A percentile compares a stretch with the other conserved stretches of the same genome.
phyloP scores from a whole-genome alignment of 2,888 invertebrate genomes.

The Drosophila aldrichi region DNA sequence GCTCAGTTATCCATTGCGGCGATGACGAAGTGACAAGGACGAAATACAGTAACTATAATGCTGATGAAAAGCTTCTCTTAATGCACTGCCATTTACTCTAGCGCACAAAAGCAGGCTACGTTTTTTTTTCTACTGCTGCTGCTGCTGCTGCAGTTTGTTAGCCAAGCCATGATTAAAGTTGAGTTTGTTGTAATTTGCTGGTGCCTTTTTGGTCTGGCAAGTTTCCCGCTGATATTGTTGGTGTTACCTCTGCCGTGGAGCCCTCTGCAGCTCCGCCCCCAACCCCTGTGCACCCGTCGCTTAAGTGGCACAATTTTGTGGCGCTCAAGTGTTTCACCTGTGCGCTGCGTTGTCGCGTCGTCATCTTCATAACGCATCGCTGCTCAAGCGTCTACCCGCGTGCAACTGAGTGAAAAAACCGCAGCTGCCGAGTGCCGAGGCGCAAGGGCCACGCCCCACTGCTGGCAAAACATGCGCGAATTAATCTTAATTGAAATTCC shows the following conservation, averaged over 20 bases:
- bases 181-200: conserved; percentile 69
- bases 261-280: conserved; percentile 1
- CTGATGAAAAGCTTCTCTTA: conserved; percentile 74
- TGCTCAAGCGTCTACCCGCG: conserved; percentile 69
- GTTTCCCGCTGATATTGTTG: conserved; percentile 41
- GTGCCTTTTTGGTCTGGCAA: conserved; percentile 37
- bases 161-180: conserved; percentile 71
- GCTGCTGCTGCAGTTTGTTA: conserved; percentile 51
- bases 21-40: conserved; percentile 52
- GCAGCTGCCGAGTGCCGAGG: conserved; percentile 45
- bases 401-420: conserved; percentile 78
- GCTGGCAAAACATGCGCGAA: conserved; percentile 70
- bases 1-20: conserved; percentile 60
- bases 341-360: conserved; percentile 29
- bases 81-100: conserved; percentile 68
- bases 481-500: conserved; percentile 81
- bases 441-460: conserved; percentile 9
- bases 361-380: conserved; percentile 73
- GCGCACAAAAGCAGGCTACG: conserved; percentile 52
- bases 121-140: conserved; percentile 22
- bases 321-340: conserved; percentile 54
- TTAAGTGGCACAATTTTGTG: conserved; percentile 77
- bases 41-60: conserved; percentile 39
- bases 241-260: conserved; percentile 16
- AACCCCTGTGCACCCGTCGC: conserved; percentile 10